These are phyloP conservation scores for Paradisaea rubra DNA, from an alignment of 2,113 vertebrate genomes.

Conservation along the genomic window DNA sequence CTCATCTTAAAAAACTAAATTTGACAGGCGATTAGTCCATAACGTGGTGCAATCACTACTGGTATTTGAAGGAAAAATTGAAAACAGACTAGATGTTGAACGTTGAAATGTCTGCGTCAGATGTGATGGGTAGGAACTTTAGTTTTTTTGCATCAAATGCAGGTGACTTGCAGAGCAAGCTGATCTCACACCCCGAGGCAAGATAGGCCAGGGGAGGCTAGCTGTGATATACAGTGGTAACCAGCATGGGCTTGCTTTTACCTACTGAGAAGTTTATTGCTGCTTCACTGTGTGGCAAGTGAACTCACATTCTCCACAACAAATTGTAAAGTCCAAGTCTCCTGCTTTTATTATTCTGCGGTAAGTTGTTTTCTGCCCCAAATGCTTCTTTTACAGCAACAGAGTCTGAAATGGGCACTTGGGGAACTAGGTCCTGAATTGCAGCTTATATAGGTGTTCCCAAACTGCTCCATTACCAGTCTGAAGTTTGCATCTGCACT, in stretches of 20 bases:
- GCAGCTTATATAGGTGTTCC: not conserved
- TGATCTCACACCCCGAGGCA: not conserved
- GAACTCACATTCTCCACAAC: not conserved
- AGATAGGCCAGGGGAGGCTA: not conserved
- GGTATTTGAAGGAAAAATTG: constrained; percentile 58
- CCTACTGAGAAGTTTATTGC: constrained; percentile 13
- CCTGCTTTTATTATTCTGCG: not conserved
- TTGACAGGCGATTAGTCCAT: constrained; percentile 65
- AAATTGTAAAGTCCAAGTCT: not conserved
- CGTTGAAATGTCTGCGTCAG: constrained; percentile 11
- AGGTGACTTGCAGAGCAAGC: not conserved
- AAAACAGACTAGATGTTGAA: constrained; percentile 45
- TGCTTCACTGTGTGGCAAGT: not conserved
- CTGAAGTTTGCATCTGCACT: not conserved
- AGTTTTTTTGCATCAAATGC: not conserved
- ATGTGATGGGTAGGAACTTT: not conserved
- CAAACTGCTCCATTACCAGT: not conserved
- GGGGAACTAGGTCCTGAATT: not conserved
- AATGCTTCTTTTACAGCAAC: not conserved
- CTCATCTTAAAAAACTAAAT: constrained; percentile 63
- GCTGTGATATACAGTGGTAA: not conserved
- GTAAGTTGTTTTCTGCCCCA: not conserved
- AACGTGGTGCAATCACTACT: constrained; percentile 50
- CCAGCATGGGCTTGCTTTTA: constrained; percentile 14
- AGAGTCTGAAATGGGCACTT: not conserved